A percentile compares a stretch with the other conserved stretches of the same genome.
phyloP scores from a whole-genome alignment of 2,888 invertebrate genomes.

The Ormyrus thymus region DNA sequence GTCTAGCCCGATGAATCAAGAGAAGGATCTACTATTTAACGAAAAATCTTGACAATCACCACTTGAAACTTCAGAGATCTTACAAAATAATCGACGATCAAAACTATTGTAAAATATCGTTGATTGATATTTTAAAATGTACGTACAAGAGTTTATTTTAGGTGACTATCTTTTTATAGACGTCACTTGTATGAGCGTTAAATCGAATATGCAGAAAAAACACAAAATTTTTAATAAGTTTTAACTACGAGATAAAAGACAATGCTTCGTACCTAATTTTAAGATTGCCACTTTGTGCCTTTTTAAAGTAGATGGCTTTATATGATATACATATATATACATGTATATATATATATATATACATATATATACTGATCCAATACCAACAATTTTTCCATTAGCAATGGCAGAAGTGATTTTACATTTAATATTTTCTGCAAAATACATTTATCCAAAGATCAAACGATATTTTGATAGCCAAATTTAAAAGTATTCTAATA shows the following conservation, averaged over 20 bases:
- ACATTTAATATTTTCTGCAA: constrained; percentile 44
- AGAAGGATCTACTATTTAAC: constrained; percentile 47
- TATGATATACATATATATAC: constrained; percentile 19
- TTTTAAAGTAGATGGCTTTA: constrained; percentile 54
- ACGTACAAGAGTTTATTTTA: constrained; percentile 53
- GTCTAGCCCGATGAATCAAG: constrained; percentile 66
- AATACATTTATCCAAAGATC: constrained; percentile 55
- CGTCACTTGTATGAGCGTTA: constrained; percentile 33
- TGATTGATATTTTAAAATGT: constrained; percentile 47
- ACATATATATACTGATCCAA: constrained; percentile 29
- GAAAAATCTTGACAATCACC: constrained; percentile 57
- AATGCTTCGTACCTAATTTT: constrained; percentile 55
- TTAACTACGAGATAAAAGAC: constrained; percentile 39
- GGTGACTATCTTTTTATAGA: constrained; percentile 48
- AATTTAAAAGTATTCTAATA: constrained; percentile 51
- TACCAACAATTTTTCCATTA: constrained; percentile 45
- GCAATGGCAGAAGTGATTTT: constrained; percentile 42
- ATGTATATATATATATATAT: constrained; percentile 18
- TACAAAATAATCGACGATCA: constrained; percentile 25
- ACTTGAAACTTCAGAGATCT: constrained; percentile 46
- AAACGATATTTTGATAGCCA: constrained; percentile 55
- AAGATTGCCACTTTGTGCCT: constrained; percentile 59
- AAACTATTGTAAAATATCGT: constrained; percentile 36
- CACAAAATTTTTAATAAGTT: constrained; percentile 49
- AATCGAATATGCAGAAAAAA: constrained; percentile 21